Evolutionary conservation across 1,140 invertebrate species (phyloP), one percentile per base, ranked within the genome.

Genomic region (Watersipora subatra): DNA sequence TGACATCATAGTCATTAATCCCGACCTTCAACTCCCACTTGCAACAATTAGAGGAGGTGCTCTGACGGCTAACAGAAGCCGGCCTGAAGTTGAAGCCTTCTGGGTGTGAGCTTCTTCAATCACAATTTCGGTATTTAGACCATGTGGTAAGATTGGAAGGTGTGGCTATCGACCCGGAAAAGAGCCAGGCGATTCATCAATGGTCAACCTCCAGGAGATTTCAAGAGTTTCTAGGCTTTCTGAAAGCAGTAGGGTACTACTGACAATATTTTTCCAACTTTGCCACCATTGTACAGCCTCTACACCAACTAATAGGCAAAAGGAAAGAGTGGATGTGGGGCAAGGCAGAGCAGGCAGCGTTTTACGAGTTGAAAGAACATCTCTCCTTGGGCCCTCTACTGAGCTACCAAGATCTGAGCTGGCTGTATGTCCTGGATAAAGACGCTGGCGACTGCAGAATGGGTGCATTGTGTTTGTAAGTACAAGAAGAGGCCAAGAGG

Each of bases 71-170:
- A 71, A 0, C 22, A n/a, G 17, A 56, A 68, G 19, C 64, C 64
- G 7, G 63, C 27, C 67, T 84, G 1, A 82, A 79, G 27, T 70
- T 83, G 1, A 83, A 80, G 55, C 68, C 78, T 1, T 65, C 71
- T 63, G 82, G 83, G 71, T 78, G 73, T 46, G 65, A 78, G 34
- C 83, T 84, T 67, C 76, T 72, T 20, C 66, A 73, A 58, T 65
- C 29, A 15, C 30, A 61, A 15, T 67, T 76, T 17, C 66, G 64
- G 7, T 74, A 69, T 64, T 29, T 76, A 1, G 73, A 73, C 1
- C 69, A 74, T 63, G 28, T 65, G n/a, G 68, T 79, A 2, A 66
- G 46, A 12, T 28, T 22, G 7, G 63, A 73, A 7, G 73, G 71
- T 1, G 67, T 73, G 20, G 61, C 64, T 19, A 27, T 70, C 15